These are phyloP conservation scores for Cyprinodon tularosa DNA, from an alignment of 2,113 vertebrate species.

Conservation along the genomic window DNA sequence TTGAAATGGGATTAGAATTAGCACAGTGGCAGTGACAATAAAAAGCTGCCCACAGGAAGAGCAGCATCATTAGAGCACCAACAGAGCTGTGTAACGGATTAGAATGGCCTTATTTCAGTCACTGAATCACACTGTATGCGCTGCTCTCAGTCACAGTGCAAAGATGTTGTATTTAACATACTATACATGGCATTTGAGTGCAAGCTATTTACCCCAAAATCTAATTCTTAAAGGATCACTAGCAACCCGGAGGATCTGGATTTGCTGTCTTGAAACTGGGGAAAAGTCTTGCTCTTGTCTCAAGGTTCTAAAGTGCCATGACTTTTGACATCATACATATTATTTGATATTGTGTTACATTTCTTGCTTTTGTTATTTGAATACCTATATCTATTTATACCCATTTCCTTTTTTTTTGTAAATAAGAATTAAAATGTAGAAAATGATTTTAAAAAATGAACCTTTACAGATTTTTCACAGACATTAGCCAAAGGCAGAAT, in stretches of 20 bases:
- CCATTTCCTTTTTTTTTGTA: background rate
- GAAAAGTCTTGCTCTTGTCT: background rate
- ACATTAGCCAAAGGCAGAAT: background rate
- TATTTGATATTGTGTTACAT: background rate
- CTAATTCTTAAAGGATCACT: too few relatives aligned
- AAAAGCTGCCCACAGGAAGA: constrained; percentile 26
- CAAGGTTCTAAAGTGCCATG: too few relatives aligned
- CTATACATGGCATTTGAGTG: background rate
- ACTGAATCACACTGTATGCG: constrained; percentile 32
- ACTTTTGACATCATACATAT: too few relatives aligned
- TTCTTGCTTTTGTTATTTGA: background rate
- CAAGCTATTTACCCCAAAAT: background rate
- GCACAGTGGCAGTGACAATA: constrained; percentile 30
- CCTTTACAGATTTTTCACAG: constrained; percentile 20
- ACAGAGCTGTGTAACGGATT: constrained; percentile 19
- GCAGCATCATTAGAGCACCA: constrained; percentile 22
- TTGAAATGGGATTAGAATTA: constrained; percentile 49
- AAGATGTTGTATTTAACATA: constrained; percentile 32
- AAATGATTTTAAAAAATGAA: background rate
- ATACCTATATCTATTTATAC: background rate
- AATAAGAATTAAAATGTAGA: background rate
- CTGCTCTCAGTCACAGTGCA: constrained; percentile 7
- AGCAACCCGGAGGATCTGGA: background rate
- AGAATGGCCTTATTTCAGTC: constrained; percentile 35
- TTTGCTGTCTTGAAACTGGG: background rate